Evolutionary conservation across 2,113 vertebrate genomes (phyloP), one percentile per base, ranked within the genome.

Genomic region (Pterocles orientalis): DNA sequence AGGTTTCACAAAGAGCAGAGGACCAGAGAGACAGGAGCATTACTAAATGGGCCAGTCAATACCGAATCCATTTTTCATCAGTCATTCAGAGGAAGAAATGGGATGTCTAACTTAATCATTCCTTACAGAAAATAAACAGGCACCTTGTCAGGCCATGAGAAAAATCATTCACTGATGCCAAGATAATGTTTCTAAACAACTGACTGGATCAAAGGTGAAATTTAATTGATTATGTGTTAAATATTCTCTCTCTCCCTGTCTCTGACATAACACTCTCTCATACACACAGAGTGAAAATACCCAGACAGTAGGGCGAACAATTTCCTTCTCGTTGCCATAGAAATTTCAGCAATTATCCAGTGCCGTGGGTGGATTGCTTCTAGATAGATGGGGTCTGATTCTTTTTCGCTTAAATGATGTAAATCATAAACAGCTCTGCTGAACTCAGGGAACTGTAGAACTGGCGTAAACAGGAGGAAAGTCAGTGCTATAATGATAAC

Each of bases 221-320:
- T 82, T 96, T 97, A 98, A 97, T 96, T 97, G 96, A 97, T 98
- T 96, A 92, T 77, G 87, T 95, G 88, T 82, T 96, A 94, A 95
- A 92, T 96, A 86, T 88, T 95, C 85, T 97, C 88, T 86, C 23
- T 81, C 48, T 91, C 14, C 29, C 26, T 77, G 45, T 62, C 65
- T 82, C 50, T 92, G 65, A 68, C 53, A 94, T 62, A 86, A 64
- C 48, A 78, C 18, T 78, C 14, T 47, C 21, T 86, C 14, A 0
- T 75, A 68, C 18, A 82, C 65, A 81, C 5, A 58, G 65, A 92
- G 39, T 89, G 77, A 96, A 78, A 97, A 81, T 66, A 92, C 43
- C 24, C 70, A 85, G 83, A 80, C 51, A 81, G 91, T 51, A 75
- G 92, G 62, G 66, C 1, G 29, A 89, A 81, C 20, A 77, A 29